These are phyloP conservation scores for Campylomormyrus tamandua DNA, from an alignment of 2,113 vertebrate genomes.

Conservation along the genomic window DNA sequence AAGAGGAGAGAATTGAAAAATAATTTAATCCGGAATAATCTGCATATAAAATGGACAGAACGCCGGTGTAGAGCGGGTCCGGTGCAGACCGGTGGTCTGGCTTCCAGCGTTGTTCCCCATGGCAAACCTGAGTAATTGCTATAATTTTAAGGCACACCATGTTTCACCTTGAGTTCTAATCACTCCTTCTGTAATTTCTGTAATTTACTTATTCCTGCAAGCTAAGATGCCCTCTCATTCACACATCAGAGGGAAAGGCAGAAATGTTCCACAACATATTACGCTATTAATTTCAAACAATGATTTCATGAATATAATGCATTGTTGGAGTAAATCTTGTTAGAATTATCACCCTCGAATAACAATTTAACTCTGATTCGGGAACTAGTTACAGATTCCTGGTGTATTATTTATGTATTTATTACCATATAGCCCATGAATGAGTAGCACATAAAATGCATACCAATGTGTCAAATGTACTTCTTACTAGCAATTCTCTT, in stretches of 20 bases:
- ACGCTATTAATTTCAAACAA: not conserved
- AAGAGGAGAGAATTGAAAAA: conserved; percentile 39
- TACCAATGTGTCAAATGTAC: not conserved
- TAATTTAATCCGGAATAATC: conserved; percentile 48
- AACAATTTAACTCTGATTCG: not conserved
- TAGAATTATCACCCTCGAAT: not conserved
- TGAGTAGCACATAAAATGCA: not conserved
- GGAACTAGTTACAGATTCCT: not conserved
- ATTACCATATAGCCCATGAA: not conserved
- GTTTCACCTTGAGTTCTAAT: conserved; percentile 15
- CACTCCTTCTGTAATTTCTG: conserved; percentile 3
- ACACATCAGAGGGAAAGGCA: not conserved
- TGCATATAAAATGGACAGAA: conserved; percentile 43
- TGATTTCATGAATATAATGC: not conserved
- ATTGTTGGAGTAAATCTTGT: not conserved
- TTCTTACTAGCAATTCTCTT: not conserved
- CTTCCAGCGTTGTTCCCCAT: not conserved
- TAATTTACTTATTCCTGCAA: conserved; percentile 11
- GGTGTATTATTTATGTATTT: not conserved
- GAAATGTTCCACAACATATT: conserved; percentile 9
- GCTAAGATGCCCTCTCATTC: not conserved
- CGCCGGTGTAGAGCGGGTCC: conserved; percentile 14
- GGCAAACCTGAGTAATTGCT: conserved; percentile 1
- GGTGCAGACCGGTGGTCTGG: not conserved
- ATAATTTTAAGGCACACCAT: not conserved